These are phyloP conservation scores for Neopipo cinnamomea DNA, from an alignment of 2,113 vertebrate genomes.

Conservation along the genomic window DNA sequence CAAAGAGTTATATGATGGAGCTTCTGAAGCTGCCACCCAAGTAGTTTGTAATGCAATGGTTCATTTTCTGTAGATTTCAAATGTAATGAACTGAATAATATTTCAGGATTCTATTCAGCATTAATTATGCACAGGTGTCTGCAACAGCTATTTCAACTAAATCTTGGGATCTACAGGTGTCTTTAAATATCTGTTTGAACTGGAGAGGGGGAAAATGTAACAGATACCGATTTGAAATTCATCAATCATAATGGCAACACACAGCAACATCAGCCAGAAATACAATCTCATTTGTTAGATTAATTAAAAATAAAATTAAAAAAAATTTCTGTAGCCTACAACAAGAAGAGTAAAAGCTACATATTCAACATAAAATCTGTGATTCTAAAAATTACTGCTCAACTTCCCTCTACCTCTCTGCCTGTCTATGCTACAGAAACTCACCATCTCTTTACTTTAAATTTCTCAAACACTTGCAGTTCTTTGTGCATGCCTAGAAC, in stretches of 20 bases:
- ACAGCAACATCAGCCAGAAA: neutral
- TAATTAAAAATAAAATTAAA: neutral
- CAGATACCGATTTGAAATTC: neutral
- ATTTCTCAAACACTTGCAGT: neutral
- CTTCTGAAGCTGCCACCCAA: neutral
- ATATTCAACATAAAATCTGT: neutral
- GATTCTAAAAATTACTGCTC: neutral
- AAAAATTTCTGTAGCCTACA: neutral
- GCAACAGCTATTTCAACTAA: neutral
- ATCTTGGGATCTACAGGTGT: neutral
- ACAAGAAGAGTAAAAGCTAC: neutral
- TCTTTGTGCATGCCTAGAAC: neutral
- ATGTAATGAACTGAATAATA: neutral
- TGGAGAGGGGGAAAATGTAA: fast-evolving
- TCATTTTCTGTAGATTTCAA: neutral
- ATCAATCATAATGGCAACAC: neutral
- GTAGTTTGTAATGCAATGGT: neutral
- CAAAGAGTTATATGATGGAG: neutral
- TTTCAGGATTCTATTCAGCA: neutral
- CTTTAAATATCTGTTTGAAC: neutral
- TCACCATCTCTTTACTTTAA: neutral
- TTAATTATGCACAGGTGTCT: neutral
- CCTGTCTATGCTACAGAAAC: neutral
- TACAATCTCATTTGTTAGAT: neutral
- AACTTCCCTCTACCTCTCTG: neutral